Evolutionary conservation across 37 sponge, comb jelly and placozoan species (phyloP), one percentile per base, ranked within the genome.

Genomic region (Bolinopsis microptera): DNA sequence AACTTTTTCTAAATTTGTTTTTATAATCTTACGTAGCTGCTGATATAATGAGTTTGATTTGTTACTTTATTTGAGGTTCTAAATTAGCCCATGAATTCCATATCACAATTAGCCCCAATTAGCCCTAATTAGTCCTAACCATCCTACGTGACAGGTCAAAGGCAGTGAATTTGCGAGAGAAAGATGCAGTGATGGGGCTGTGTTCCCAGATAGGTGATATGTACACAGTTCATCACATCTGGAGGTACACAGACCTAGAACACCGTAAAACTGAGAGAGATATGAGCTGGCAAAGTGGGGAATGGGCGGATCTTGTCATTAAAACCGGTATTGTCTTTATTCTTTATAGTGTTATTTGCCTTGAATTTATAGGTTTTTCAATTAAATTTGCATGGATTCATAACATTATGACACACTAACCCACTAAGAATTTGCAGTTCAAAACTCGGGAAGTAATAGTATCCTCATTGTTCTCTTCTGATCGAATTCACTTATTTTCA

Each of bases 181-280:
- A 72, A 5, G 74, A 72, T 28, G 74, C 74, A 23, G 74, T 72
- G 26, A 32, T 77, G 80, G 80, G 80, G 9, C 36, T 77, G 27
- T 77, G 80, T 34, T 77, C 80, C 27, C 80, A 77, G 80, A 77
- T 77, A 21, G 80, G 80, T 32, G 32, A 32, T 36, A 77, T 77
- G 80, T 77, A 77, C 80, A 77, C 80, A 35, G 80, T 77, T 35
- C 80, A 77, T 77, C 80, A 77, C 80, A 77, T 77, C 35, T 77
- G 80, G 80, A 77, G 80, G 80, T 77, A 77, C 35, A 77, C 13
- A 16, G 80, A 77, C 36, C 35, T 77, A 3, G 80, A 32, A 1
- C 32, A 27, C 1, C 80, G 80, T 33, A 77, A 77, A 32, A 32
- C 28, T 18, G 80, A 77, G 80, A 31, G 80, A 77, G 80, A 77